Base-by-base conservation (phyloP, 2,888 invertebrate genomes). In the Volucella zonaria region DNA sequence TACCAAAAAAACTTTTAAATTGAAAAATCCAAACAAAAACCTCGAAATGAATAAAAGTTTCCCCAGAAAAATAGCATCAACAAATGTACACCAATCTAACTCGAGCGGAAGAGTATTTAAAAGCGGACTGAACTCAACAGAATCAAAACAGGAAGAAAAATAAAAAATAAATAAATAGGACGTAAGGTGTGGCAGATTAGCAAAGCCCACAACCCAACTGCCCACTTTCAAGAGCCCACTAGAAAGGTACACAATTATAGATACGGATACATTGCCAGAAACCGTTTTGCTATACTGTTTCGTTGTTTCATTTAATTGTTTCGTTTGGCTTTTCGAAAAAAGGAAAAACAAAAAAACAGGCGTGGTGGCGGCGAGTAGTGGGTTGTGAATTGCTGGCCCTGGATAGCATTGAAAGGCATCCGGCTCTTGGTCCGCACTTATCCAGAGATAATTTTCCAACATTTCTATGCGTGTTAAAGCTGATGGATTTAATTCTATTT, bases 21-120 rank as follows among this genome's bases (percentile, higher is more conserved):
- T 81, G 76, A 85, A 82, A 78, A 82, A 77, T 81, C 62, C 47
- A 67, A 73, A 67, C 58, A 62, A 73, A 70, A 81, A 62, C 47
- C 49, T 51, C 49, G 14, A 42, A 76, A 67, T 42, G 38, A 62
- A 71, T 64, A 73, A 75, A 79, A 70, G 54, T 79, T 74, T 75
- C 8, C 18, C 8, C 11, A 8, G 42, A 68, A 49, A 51, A 66
- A 59, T n/a, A 61, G 14, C 67, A 70, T 52, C 10, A 59, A 74
- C 10, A 58, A 38, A 3, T 61, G 38, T 31, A 31, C 4, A 40
- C 3, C 38, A 40, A 67, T 45, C 73, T 58, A 75, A 79, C 82
- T 85, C 66, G 75, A 80, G 77, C 61, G n/a, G 42, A 77, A 73
- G 31, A 31, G 47, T 68, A 59, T 66, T 66, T 59, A 77, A 66